A percentile compares a stretch with the other conserved stretches of the same genome.
These are phyloP conservation scores for Chlorodrepanis virens DNA, from an alignment of 2,113 vertebrate species.

Conservation along the genomic window DNA sequence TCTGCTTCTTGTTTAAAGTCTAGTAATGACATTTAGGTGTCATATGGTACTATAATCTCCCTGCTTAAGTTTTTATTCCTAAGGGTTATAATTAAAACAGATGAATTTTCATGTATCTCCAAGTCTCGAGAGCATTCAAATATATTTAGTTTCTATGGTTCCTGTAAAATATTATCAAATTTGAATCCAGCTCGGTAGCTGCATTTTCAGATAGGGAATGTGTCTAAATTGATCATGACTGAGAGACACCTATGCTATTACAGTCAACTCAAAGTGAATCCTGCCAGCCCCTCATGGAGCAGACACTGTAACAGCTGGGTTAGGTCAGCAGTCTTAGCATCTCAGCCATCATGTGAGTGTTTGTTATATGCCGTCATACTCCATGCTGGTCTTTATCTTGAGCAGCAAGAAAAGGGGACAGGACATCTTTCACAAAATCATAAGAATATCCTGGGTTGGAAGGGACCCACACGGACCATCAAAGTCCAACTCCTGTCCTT, in stretches of 20 bases:
- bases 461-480: background rate
- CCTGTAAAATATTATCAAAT: background rate
- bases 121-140: background rate
- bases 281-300: background rate
- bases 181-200: background rate
- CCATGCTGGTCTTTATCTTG: background rate
- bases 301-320: background rate
- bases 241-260: background rate
- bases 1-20: background rate
- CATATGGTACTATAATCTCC: background rate
- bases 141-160: background rate
- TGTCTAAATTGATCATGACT: background rate
- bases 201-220: background rate
- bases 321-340: background rate
- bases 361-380: background rate
- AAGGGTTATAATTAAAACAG: background rate
- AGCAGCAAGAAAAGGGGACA: background rate
- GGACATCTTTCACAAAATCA: background rate
- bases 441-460: background rate
- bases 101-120: background rate
- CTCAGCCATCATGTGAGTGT: background rate
- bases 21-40: background rate
- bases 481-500: background rate
- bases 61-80: background rate
- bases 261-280: background rate